A percentile compares a stretch with the other conserved stretches of the same genome.
phyloP scores from a whole-genome alignment of 2,888 invertebrate species.

The Chorisops tibialis region DNA sequence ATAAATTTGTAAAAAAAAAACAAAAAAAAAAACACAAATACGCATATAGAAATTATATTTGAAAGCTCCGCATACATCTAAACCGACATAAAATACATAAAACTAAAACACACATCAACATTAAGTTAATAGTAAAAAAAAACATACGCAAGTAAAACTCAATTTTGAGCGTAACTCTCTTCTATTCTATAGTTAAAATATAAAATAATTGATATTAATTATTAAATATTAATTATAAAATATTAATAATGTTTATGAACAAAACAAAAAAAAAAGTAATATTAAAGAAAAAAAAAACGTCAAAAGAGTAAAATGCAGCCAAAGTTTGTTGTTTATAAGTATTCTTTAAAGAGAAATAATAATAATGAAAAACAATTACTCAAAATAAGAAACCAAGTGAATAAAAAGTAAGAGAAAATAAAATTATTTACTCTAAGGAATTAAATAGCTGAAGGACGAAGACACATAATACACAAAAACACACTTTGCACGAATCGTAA shows the following conservation, averaged over 20 bases:
- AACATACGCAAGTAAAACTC: no score
- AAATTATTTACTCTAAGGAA: neutral
- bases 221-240: constrained; percentile 21
- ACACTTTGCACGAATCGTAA: constrained; percentile 4
- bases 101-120: constrained; percentile 1
- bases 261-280: neutral
- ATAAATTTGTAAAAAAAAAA: constrained; percentile 5
- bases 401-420: neutral
- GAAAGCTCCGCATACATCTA: neutral
- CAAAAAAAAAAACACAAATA: neutral
- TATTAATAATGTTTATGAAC: neutral
- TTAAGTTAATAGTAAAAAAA: no score
- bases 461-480: constrained; percentile 1
- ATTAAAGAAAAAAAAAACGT: neutral
- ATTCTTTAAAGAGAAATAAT: constrained; percentile 1
- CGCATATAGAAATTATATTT: neutral
- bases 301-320: constrained; percentile 27
- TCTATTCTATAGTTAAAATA: constrained; percentile 7
- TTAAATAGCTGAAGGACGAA: neutral
- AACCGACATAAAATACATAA: neutral
- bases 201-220: constrained; percentile 24
- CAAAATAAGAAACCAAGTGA: constrained; percentile 5
- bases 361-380: constrained; percentile 9
- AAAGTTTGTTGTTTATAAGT: constrained; percentile 34
- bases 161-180: neutral